These are phyloP conservation scores for Heliconius congener DNA, from an alignment of 1,140 invertebrate genomes.

Conservation along the genomic window DNA sequence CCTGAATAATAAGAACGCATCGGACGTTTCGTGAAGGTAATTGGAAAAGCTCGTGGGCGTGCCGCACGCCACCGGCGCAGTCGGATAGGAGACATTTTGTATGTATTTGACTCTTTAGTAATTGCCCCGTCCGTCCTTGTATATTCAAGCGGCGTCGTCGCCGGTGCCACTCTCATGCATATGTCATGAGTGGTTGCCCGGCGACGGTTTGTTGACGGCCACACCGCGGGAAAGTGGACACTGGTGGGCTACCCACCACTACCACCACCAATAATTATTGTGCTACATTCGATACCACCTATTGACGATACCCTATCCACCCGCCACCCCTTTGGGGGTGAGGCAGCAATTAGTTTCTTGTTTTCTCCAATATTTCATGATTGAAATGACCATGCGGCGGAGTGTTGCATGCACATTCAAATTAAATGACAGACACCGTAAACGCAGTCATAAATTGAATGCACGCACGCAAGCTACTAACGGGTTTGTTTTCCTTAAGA, in stretches of 20 bases:
- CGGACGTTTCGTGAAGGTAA: constrained; percentile 74
- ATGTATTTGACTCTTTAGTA: constrained; percentile 75
- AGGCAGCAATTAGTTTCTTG: constrained; percentile 73
- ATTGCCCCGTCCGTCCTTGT: constrained; percentile 75
- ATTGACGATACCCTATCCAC: constrained; percentile 60
- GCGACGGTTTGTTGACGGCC: constrained; percentile 80
- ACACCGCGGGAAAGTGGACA: constrained; percentile 70
- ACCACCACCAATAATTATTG: constrained; percentile 76
- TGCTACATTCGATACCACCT: constrained; percentile 71
- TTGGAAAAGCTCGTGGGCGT: constrained; percentile 65
- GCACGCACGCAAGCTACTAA: constrained; percentile 57
- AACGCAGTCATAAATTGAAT: constrained; percentile 58
- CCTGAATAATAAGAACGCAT: constrained; percentile 58
- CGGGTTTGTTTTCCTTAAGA: neutral
- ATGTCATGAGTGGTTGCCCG: constrained; percentile 79
- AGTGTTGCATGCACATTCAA: constrained; percentile 67
- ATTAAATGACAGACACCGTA: constrained; percentile 71
- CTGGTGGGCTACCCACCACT: constrained; percentile 51
- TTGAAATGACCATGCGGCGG: constrained; percentile 60
- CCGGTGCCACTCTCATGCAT: constrained; percentile 74
- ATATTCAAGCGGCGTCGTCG: constrained; percentile 73
- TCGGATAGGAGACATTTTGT: constrained; percentile 67
- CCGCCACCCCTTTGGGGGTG: constrained; percentile 54
- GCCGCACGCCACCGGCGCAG: constrained; percentile 63
- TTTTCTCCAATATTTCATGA: constrained; percentile 58